phyloP scores from a whole-genome alignment of 2,888 invertebrate genomes.

The Bimastos eiseni region DNA sequence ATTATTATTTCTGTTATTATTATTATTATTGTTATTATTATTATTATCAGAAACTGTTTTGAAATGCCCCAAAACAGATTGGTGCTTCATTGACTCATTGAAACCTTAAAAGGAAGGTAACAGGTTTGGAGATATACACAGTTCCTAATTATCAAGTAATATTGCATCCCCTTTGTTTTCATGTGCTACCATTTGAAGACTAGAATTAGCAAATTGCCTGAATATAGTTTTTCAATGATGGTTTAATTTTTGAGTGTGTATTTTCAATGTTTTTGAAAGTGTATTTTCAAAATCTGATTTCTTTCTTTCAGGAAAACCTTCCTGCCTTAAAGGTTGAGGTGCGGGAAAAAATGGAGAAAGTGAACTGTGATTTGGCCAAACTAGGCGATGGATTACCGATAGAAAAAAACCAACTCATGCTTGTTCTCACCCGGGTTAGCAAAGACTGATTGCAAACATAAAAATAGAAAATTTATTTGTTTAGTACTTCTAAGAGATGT shows the following conservation, averaged over 20 bases:
- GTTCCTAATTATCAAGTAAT: not conserved
- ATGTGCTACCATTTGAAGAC: no score
- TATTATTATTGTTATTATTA: no score
- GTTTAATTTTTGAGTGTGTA: not conserved
- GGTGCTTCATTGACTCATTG: not conserved
- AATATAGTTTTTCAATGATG: no score
- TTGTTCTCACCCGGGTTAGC: conserved; percentile 9
- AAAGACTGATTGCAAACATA: no score
- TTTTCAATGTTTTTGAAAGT: not conserved
- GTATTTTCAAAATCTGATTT: not conserved
- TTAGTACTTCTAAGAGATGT: not conserved
- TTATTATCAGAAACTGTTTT: not conserved
- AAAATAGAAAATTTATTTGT: no score
- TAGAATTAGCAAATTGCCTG: no score
- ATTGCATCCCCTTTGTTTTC: not conserved
- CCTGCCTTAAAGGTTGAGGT: not conserved
- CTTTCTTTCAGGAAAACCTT: conserved; percentile 7
- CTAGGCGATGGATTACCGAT: not conserved
- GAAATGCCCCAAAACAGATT: not conserved
- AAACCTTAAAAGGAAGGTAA: not conserved
- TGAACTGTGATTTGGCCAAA: conserved; percentile 8
- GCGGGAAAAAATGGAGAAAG: conserved; percentile 8
- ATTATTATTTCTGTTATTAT: no score
- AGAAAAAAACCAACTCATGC: not conserved
- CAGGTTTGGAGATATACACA: not conserved